Evolutionary conservation across 2,113 vertebrate species (phyloP).

Genomic region (Cyanistes caeruleus): DNA sequence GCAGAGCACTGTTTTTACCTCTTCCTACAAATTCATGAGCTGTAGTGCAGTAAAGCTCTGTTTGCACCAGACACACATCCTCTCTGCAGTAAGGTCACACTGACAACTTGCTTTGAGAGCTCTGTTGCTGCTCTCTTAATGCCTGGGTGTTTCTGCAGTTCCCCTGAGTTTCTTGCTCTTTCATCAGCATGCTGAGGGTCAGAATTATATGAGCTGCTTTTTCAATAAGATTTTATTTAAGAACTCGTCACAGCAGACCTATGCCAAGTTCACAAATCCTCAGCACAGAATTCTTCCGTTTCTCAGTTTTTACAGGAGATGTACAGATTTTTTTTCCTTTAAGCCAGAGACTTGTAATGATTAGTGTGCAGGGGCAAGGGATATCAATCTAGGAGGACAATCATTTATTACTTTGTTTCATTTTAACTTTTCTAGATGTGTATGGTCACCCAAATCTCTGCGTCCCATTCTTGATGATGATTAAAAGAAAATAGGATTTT

Average conservation of each 20-base stretch:
- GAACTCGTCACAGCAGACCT: not conserved
- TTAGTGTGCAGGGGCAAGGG: not conserved
- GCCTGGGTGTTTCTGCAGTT: not conserved
- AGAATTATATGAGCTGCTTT: not conserved
- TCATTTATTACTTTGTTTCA: not conserved
- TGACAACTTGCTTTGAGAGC: not conserved
- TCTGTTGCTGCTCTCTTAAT: not conserved
- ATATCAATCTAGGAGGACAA: not conserved
- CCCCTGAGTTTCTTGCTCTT: not conserved
- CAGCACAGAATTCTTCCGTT: not conserved
- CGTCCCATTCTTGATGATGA: not conserved
- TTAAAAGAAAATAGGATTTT: not conserved
- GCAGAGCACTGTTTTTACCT: not conserved
- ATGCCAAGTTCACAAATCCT: not conserved
- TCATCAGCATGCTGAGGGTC: not conserved
- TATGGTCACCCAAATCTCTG: not conserved
- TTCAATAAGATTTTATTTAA: not conserved
- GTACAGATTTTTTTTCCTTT: not conserved
- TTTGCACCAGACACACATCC: not conserved
- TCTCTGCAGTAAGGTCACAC: not conserved
- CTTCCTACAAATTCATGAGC: not conserved
- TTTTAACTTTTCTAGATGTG: not conserved
- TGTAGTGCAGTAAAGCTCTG: not conserved
- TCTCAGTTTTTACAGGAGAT: not conserved
- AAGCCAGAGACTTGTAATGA: not conserved